Evolutionary conservation across 2,888 invertebrate genomes (phyloP).

Genomic region (Branchipolynoe longqiensis): DNA sequence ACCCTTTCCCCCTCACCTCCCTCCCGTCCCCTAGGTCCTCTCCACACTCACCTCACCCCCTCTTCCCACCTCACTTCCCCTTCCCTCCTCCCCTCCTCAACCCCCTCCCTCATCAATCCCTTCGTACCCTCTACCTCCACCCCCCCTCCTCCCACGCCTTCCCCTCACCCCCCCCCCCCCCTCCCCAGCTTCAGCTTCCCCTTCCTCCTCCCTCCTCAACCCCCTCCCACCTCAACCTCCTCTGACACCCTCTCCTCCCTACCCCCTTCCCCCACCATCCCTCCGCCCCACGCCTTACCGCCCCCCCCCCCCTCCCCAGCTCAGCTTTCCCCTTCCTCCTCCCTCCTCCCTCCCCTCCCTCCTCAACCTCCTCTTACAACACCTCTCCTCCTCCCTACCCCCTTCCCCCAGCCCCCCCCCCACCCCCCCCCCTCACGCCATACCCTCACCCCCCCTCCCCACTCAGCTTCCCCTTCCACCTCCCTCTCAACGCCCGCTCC

Average conservation of each 20-base stretch:
- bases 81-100: too few relatives aligned
- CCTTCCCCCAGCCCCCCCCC: not conserved
- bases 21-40: too few relatives aligned
- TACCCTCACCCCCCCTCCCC: conserved; percentile 8
- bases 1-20: too few relatives aligned
- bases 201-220: not conserved
- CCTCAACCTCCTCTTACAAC: not conserved
- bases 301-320: not conserved
- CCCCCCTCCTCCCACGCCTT: not conserved
- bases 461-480: too few relatives aligned
- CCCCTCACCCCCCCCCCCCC: conserved; percentile 8
- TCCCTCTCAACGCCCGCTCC: too few relatives aligned
- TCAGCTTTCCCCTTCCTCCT: not conserved
- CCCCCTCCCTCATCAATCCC: too few relatives aligned
- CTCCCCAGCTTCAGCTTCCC: not conserved
- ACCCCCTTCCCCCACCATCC: not conserved
- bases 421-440: not conserved
- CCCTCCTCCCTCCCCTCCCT: not conserved
- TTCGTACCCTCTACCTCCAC: not conserved
- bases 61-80: too few relatives aligned
- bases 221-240: not conserved
- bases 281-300: not conserved
- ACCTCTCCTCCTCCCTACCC: not conserved
- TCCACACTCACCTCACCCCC: too few relatives aligned
- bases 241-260: not conserved